Evolutionary conservation across 2,113 vertebrate genomes (phyloP), one percentile per base, ranked within the genome.

Genomic region (Dipodomys stephensi): DNA sequence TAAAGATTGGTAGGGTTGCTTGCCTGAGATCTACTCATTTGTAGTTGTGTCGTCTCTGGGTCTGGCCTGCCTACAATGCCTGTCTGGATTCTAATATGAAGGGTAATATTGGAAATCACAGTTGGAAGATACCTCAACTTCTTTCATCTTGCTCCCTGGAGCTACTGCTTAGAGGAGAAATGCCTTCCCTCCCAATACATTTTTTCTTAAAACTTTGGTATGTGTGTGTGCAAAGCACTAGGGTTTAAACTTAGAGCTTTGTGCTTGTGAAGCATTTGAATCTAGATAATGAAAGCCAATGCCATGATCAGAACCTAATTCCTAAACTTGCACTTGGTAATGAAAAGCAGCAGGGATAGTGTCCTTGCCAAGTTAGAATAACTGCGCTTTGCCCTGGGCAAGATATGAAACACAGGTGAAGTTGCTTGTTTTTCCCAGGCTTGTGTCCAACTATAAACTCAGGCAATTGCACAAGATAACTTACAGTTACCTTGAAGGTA

Each of bases 401-500:
- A 23, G 2, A 30, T 87, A n/a, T 95, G 20, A 68, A 60, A 53
- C 46, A 16, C 7, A 67, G 39, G 53, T 81, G 30, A 82, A 74
- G 35, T 65, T 57, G 57, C 15, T 77, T 87, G 19, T 64, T 84
- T 62, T 76, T 49, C 46, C 49, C 8, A 86, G 46, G 28, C n/a
- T 85, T 69, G 65, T 20, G 23, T 82, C 46, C 3, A 73, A n/a
- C 0, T 73, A 16, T 68, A 53, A 78, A 64, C 12, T 39, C 28
- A 67, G 72, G 16, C 27, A 46, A 15, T 16, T 76, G 13, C 23
- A 65, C 27, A 65, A 76, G 53, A 30, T 80, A 60, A 30, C 53
- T 84, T 39, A 15, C n/a, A 18, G 28, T 53, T 94, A 8, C 72
- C 95, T 83, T 83, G 28, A 71, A 87, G 93, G 79, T n/a, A 67